A percentile compares a stretch with the other conserved stretches of the same genome.
These are phyloP conservation scores for Melieria omissa DNA, from an alignment of 2,888 invertebrate genomes.

Conservation along the genomic window DNA sequence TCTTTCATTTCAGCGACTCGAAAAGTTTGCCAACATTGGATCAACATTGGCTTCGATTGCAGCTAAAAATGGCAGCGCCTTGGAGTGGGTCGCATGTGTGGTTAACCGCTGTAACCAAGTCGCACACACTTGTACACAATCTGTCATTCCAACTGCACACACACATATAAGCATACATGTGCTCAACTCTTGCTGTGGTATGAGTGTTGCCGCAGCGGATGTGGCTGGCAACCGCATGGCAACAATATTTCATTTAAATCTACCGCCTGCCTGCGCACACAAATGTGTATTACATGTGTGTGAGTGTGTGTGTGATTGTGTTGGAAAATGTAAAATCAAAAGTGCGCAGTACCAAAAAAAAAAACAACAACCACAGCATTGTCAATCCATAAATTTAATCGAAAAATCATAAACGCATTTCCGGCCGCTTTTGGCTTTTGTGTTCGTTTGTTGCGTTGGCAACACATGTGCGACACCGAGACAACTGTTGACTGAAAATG, in stretches of 20 bases:
- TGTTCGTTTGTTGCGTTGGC: not conserved
- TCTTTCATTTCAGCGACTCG: too few relatives aligned
- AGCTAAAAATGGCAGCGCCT: too few relatives aligned
- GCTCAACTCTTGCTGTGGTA: not conserved
- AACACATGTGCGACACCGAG: not conserved
- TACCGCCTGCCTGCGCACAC: too few relatives aligned
- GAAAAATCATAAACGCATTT: slow-evolving; percentile 58
- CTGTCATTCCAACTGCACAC: not conserved
- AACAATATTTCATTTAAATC: too few relatives aligned
- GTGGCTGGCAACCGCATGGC: slow-evolving; percentile 23
- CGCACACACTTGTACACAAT: slow-evolving; percentile 35
- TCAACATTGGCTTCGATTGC: too few relatives aligned
- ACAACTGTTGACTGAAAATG: too few relatives aligned
- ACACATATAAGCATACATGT: not conserved
- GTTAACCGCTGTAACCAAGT: slow-evolving; percentile 45
- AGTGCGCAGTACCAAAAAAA: too few relatives aligned
- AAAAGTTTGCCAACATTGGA: too few relatives aligned
- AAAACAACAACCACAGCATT: too few relatives aligned
- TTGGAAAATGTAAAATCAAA: too few relatives aligned
- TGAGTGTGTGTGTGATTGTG: too few relatives aligned
- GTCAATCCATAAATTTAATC: slow-evolving; percentile 58
- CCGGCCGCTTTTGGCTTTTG: not conserved
- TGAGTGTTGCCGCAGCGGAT: slow-evolving; percentile 16
- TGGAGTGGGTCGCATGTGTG: slow-evolving; percentile 18
- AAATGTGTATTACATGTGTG: too few relatives aligned